Conservation (phyloP, 2,113 vertebrate genomes). For the Eidolon helvum region DNA sequence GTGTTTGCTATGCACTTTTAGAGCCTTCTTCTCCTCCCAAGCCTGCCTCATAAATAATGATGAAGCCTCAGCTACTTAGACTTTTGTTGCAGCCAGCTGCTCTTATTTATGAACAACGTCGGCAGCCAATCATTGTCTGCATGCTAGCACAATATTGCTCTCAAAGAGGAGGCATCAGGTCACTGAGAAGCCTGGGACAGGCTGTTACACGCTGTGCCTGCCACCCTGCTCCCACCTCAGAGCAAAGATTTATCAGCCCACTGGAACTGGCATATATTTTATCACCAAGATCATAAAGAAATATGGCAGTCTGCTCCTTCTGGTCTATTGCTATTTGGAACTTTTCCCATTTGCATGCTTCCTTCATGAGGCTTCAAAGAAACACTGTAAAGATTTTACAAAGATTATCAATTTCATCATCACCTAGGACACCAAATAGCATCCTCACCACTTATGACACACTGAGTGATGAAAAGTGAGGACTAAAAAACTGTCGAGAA, state of each 20-base stretch:
- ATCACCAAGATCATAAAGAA: neutral
- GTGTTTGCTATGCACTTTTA: slow-evolving; percentile 45
- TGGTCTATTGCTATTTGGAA: slow-evolving; percentile 15
- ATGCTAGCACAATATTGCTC: neutral
- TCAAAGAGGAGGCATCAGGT: neutral
- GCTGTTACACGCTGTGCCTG: neutral
- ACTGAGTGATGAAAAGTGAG: neutral
- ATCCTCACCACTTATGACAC: neutral
- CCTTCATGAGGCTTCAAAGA: slow-evolving; percentile 14
- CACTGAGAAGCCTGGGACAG: neutral
- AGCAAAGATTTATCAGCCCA: slow-evolving; percentile 52
- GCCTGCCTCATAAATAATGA: slow-evolving; percentile 43
- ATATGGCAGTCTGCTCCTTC: neutral
- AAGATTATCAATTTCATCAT: neutral
- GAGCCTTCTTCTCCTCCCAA: neutral
- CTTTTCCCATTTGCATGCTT: neutral
- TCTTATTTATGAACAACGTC: slow-evolving; percentile 22
- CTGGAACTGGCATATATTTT: neutral
- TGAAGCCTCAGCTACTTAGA: slow-evolving; percentile 10
- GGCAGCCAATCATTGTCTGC: neutral
- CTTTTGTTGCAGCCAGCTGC: slow-evolving; percentile 34
- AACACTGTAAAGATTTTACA: neutral
- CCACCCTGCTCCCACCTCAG: neutral
- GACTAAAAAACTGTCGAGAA: neutral
- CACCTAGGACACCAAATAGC: neutral